Percentiles rank a stretch among this genome's conserved stretches.
Conservation (phyloP, 2,113 vertebrate species). For the Poecile atricapillus region DNA sequence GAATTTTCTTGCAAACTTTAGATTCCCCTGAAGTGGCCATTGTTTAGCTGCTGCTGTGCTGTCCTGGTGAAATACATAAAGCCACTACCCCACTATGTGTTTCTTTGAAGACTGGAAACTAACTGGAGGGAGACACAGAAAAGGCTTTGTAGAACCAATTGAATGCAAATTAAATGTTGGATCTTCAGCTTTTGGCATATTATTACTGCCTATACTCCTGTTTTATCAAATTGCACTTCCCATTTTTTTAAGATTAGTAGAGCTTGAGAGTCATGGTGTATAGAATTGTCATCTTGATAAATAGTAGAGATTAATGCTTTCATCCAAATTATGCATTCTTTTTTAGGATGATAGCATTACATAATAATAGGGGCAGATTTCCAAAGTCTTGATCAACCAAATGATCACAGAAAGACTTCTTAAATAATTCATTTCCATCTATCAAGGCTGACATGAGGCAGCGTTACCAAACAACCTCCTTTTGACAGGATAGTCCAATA, state of each 20-base stretch:
- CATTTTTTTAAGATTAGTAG: conserved; percentile 29
- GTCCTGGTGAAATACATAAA: background rate
- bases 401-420: background rate
- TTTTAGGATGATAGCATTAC: conserved; percentile 29
- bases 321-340: background rate
- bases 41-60: background rate
- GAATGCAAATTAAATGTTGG: conserved; percentile 11
- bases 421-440: conserved; percentile 13
- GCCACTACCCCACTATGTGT: background rate
- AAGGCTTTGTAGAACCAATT: background rate
- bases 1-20: background rate
- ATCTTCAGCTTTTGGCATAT: conserved; percentile 2
- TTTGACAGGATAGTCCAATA: conserved; percentile 5
- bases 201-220: background rate
- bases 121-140: background rate
- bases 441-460: conserved; percentile 10
- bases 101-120: background rate
- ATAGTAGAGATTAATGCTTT: conserved; percentile 7
- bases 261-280: background rate
- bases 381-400: conserved; percentile 42
- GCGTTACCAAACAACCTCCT: background rate
- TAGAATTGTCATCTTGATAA: conserved; percentile 25
- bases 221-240: conserved; percentile 32
- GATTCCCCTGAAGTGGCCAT: background rate
- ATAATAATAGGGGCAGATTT: conserved; percentile 49